Conservation (phyloP, 2,888 invertebrate species). For the Latrodectus elegans region DNA sequence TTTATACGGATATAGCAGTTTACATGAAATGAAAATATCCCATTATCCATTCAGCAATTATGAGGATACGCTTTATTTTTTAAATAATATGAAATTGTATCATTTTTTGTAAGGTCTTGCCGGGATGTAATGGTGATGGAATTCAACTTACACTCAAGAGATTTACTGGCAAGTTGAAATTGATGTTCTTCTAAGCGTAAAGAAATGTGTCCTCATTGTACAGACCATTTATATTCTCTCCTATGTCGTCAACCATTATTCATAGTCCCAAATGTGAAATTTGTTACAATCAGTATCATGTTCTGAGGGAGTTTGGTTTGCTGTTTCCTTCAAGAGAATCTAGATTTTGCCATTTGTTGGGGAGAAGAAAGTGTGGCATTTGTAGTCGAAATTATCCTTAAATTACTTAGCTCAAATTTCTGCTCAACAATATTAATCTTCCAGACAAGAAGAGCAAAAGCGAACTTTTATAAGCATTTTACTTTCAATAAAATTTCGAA, state of each 20-base stretch:
- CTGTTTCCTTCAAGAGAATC: not conserved
- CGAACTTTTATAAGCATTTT: not conserved
- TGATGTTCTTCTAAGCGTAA: not conserved
- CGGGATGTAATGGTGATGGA: too few species aligned
- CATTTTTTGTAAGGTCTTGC: too few species aligned
- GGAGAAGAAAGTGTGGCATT: not conserved
- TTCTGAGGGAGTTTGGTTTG: not conserved
- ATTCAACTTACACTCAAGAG: not conserved
- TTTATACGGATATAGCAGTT: too few species aligned
- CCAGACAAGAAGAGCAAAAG: not conserved
- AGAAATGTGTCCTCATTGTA: not conserved
- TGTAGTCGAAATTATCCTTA: not conserved
- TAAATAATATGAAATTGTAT: too few species aligned
- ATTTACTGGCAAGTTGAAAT: not conserved
- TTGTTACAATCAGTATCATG: not conserved
- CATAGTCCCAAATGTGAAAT: not conserved
- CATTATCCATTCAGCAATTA: too few species aligned
- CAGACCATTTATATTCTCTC: not conserved
- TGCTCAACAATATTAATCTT: not conserved
- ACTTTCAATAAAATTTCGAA: not conserved
- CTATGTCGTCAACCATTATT: conserved; percentile 4
- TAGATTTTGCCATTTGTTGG: not conserved
- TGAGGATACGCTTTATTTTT: too few species aligned
- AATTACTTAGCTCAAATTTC: not conserved
- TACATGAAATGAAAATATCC: too few species aligned